A percentile compares a stretch with the other conserved stretches of the same genome.
Evolutionary conservation across 2,888 invertebrate genomes (phyloP).

Genomic region (Nemurella pictetii): DNA sequence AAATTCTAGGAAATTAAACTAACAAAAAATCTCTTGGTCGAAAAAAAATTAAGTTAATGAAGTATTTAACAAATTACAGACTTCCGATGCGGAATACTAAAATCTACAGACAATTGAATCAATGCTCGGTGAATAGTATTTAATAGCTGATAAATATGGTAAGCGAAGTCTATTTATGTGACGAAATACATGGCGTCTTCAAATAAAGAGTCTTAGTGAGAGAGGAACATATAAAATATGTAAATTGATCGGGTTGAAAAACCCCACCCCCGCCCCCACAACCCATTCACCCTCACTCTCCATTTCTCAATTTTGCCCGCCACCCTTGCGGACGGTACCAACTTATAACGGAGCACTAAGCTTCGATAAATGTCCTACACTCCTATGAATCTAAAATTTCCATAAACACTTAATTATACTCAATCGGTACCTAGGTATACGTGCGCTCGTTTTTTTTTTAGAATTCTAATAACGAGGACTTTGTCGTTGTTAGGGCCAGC

Average conservation of each 20-base stretch:
- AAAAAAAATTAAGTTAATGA: not conserved
- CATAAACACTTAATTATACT: constrained; percentile 37
- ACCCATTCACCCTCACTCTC: not conserved
- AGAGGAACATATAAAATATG: constrained; percentile 6
- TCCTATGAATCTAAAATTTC: constrained; percentile 32
- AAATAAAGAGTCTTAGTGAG: not conserved
- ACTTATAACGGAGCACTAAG: constrained; percentile 17
- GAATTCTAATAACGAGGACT: not conserved
- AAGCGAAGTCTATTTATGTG: not conserved
- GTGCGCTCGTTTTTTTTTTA: not conserved
- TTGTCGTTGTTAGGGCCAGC: not conserved
- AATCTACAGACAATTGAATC: not conserved
- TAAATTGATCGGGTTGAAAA: not conserved
- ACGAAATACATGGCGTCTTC: not conserved
- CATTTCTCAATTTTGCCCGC: not conserved
- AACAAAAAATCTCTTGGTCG: no score
- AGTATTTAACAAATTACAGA: not conserved
- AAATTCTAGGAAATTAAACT: not conserved
- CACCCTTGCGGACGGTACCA: not conserved
- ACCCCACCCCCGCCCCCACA: not conserved
- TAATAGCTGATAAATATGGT: not conserved
- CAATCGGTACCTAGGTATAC: constrained; percentile 31
- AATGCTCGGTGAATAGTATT: not conserved
- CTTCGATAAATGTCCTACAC: constrained; percentile 13
- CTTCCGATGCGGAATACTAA: not conserved